Evolutionary conservation across 2,888 invertebrate species (phyloP).

Genomic region (Drosophila tripunctata): DNA sequence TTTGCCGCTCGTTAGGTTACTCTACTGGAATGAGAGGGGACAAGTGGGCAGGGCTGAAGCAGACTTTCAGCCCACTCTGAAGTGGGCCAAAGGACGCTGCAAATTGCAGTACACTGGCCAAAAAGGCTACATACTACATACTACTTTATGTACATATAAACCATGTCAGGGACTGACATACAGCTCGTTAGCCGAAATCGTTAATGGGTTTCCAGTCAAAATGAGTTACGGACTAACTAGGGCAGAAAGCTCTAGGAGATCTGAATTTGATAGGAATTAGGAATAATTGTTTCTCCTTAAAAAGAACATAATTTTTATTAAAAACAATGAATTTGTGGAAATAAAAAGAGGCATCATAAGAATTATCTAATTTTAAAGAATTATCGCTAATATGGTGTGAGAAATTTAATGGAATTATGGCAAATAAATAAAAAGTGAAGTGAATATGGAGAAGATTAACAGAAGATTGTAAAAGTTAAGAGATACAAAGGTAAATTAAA

Average conservation of each 20-base stretch:
- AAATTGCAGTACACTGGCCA: slow-evolving; percentile 57
- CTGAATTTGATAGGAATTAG: too few relatives aligned
- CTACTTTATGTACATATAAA: slow-evolving; percentile 21
- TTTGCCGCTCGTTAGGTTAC: slow-evolving; percentile 69
- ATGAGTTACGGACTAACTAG: slow-evolving; percentile 17
- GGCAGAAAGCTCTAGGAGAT: background rate
- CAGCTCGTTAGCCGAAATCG: slow-evolving; percentile 61
- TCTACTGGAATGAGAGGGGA: slow-evolving; percentile 6
- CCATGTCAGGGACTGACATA: slow-evolving; percentile 59
- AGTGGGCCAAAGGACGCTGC: slow-evolving; percentile 53
- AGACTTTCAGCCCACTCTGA: slow-evolving; percentile 10
- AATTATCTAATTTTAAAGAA: too few relatives aligned
- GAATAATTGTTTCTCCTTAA: too few relatives aligned
- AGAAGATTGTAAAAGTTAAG: too few relatives aligned
- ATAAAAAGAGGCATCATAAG: too few relatives aligned
- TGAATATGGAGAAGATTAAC: too few relatives aligned
- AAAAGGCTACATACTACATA: slow-evolving; percentile 14
- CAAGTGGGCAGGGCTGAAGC: background rate
- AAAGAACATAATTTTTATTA: too few relatives aligned
- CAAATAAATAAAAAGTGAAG: too few relatives aligned
- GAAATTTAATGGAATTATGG: too few relatives aligned
- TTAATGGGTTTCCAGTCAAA: slow-evolving; percentile 43
- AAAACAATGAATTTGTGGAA: too few relatives aligned
- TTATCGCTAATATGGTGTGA: too few relatives aligned
- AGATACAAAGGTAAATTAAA: too few relatives aligned